Conservation (phyloP, 2,888 invertebrate species). For the Criorhina ranunculi region DNA sequence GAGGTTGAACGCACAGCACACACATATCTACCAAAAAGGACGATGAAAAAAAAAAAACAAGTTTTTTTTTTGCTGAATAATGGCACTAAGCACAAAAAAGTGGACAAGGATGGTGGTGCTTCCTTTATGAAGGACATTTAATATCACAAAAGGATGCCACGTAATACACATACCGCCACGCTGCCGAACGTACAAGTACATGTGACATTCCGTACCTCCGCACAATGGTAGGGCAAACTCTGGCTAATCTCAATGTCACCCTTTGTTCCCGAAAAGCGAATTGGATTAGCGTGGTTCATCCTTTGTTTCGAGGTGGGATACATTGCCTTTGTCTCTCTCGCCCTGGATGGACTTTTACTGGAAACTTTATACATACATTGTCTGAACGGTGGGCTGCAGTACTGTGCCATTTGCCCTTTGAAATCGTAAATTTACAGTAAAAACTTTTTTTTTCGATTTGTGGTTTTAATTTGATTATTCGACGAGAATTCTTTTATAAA, state of each 20-base stretch:
- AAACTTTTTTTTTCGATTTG: conserved; percentile 30
- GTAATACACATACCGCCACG: background rate
- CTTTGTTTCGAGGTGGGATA: conserved; percentile 70
- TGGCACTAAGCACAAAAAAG: conserved; percentile 47
- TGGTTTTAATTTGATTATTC: conserved; percentile 56
- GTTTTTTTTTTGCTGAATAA: conserved; percentile 46
- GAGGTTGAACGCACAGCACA: conserved; percentile 64
- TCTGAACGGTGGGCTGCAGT: background rate
- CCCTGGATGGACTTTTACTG: conserved; percentile 24
- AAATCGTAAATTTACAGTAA: conserved; percentile 62
- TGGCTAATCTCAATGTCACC: conserved; percentile 71
- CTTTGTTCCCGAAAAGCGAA: conserved; percentile 50
- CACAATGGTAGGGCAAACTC: conserved; percentile 67
- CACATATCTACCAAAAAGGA: conserved; percentile 31
- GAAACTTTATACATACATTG: conserved; percentile 46
- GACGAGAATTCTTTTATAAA: conserved; percentile 61
- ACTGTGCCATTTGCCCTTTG: conserved; percentile 20
- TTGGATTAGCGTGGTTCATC: conserved; percentile 63
- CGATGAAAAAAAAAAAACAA: conserved; percentile 18
- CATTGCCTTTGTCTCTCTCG: conserved; percentile 59
- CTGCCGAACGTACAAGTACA: no score
- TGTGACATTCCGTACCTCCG: background rate
- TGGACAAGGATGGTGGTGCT: conserved; percentile 36
- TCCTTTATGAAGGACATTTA: conserved; percentile 70
- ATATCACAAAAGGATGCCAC: conserved; percentile 63